phyloP scores from a whole-genome alignment of 1,140 invertebrate genomes.

The Oedothorax gibbosus region DNA sequence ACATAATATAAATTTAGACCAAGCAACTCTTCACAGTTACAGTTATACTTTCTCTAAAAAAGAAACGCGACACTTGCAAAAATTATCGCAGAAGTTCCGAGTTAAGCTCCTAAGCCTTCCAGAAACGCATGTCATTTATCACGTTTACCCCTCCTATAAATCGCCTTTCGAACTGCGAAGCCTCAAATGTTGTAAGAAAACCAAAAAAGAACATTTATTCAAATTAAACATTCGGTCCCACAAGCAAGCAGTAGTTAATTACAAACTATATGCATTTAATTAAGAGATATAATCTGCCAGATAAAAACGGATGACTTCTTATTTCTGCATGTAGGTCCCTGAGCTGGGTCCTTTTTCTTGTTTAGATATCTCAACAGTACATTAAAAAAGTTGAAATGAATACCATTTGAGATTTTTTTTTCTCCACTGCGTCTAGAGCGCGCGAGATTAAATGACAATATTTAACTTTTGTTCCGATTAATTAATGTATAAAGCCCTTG shows the following conservation, averaged over 20 bases:
- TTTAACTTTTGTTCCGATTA: not conserved
- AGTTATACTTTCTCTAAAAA: no score
- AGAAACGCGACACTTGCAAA: no score
- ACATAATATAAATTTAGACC: no score
- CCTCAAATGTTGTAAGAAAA: not conserved
- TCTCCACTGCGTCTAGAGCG: not conserved
- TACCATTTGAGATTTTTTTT: not conserved
- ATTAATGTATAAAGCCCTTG: not conserved
- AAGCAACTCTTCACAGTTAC: no score
- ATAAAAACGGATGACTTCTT: not conserved
- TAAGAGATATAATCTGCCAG: constrained; percentile 22
- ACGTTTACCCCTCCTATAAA: not conserved
- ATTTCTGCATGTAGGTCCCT: not conserved
- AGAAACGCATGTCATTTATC: not conserved
- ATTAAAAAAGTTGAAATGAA: not conserved
- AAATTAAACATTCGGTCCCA: constrained; percentile 8
- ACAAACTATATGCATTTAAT: constrained; percentile 26
- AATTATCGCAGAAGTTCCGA: not conserved
- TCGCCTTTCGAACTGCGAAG: not conserved
- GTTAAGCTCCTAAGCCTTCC: not conserved
- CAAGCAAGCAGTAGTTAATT: not conserved
- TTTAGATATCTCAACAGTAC: not conserved
- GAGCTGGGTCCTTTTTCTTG: not conserved
- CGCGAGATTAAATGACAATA: not conserved
- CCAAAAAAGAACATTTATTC: constrained; percentile 15